Evolutionary conservation across 1,140 invertebrate species (phyloP).

Genomic region (Aricia agestis): DNA sequence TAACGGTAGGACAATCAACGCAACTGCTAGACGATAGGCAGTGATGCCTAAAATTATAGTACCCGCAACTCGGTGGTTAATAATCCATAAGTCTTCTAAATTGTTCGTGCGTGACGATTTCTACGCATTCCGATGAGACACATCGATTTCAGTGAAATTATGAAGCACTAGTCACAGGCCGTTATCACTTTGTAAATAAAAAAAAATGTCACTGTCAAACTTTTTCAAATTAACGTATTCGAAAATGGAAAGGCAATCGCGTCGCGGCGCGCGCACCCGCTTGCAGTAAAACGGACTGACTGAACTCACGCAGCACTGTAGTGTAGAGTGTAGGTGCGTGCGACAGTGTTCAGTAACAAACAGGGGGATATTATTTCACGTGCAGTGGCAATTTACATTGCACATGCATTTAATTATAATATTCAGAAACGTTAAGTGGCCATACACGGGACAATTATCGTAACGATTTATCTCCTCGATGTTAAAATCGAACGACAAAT

Average conservation of each 20-base stretch:
- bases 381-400: constrained; percentile 16
- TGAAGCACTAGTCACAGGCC: constrained; percentile 25
- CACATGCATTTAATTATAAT: constrained; percentile 5
- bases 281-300: constrained; percentile 44
- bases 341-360: constrained; percentile 24
- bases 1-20: constrained; percentile 36
- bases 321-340: constrained; percentile 29
- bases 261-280: constrained; percentile 43
- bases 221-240: constrained; percentile 22
- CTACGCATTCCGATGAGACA: constrained; percentile 44
- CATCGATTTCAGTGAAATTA: constrained; percentile 22
- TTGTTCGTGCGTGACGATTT: constrained; percentile 50
- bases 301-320: constrained; percentile 27
- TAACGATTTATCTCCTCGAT: too few species aligned
- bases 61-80: constrained; percentile 42
- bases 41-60: constrained; percentile 50
- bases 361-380: constrained; percentile 50
- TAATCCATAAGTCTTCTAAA: constrained; percentile 35
- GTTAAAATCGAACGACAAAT: too few species aligned
- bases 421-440: too few species aligned
- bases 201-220: constrained; percentile 30
- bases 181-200: constrained; percentile 22
- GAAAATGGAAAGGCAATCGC: constrained; percentile 27
- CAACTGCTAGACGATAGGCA: constrained; percentile 48
- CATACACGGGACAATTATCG: too few species aligned